phyloP scores from a whole-genome alignment of 2,888 invertebrate genomes.

The Eilema sororculum region DNA sequence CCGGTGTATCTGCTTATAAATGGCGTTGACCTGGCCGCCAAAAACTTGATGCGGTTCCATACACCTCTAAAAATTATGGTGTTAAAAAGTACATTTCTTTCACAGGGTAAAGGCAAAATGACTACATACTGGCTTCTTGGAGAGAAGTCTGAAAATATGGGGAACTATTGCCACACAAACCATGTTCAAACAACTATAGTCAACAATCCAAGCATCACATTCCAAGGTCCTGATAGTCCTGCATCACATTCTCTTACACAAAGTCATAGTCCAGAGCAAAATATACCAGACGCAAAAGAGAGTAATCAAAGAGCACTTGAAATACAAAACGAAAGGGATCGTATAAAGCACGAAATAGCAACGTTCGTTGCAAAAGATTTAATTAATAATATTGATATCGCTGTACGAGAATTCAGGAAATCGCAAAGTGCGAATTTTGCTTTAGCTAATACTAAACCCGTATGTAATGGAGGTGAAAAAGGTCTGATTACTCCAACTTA shows the following conservation, averaged over 20 bases:
- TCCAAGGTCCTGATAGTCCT: constrained; percentile 83
- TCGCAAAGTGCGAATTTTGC: constrained; percentile 76
- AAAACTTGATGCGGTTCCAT: not conserved
- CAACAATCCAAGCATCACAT: constrained; percentile 80
- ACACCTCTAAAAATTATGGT: not conserved
- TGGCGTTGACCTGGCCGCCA: not conserved
- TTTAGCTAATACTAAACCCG: constrained; percentile 50
- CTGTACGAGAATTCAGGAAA: constrained; percentile 78
- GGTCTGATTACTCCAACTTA: constrained; percentile 78
- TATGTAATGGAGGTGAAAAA: constrained; percentile 71
- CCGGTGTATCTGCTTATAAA: no score
- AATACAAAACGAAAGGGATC: constrained; percentile 73
- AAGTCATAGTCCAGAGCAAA: constrained; percentile 75
- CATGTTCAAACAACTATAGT: constrained; percentile 56
- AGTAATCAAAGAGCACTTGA: constrained; percentile 64
- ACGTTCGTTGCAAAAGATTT: constrained; percentile 82
- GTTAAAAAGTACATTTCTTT: constrained; percentile 36
- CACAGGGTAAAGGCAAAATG: constrained; percentile 95
- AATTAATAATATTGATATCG: constrained; percentile 79
- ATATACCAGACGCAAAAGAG: constrained; percentile 63
- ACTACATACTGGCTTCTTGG: constrained; percentile 95
- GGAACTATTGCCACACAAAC: constrained; percentile 55
- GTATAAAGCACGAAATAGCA: constrained; percentile 82
- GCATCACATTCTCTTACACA: constrained; percentile 78
- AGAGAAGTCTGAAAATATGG: constrained; percentile 82